Conservation (phyloP, 2,888 invertebrate species). For the Plagiodera versicolora region DNA sequence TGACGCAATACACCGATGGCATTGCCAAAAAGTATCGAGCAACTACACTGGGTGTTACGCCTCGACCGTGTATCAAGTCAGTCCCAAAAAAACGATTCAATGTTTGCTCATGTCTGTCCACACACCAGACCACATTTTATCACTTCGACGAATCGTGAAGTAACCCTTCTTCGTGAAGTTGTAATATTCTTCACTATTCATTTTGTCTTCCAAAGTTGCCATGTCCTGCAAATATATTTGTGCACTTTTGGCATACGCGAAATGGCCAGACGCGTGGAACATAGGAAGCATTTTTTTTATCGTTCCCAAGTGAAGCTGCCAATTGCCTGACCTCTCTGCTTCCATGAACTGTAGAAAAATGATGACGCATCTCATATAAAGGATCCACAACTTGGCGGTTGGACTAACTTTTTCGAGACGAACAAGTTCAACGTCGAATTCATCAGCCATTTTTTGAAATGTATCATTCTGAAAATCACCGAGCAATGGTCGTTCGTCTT, state of each 20-base stretch:
- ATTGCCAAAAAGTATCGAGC: no score
- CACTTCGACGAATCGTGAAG: constrained; percentile 21
- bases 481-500: no score
- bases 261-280: constrained; percentile 23
- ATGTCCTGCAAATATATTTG: constrained; percentile 10
- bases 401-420: no score
- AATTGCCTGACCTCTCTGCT: no score
- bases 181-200: constrained; percentile 17
- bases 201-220: constrained; percentile 6
- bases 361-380: no score
- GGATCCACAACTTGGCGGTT: no score
- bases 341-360: no score
- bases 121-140: constrained; percentile 36
- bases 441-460: no score
- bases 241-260: constrained; percentile 15
- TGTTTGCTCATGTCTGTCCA: constrained; percentile 27
- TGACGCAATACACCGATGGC: no score
- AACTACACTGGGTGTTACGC: neutral
- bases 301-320: constrained; percentile 27
- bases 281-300: constrained; percentile 21
- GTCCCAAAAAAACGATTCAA: neutral
- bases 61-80: neutral
- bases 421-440: no score
- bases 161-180: no score
- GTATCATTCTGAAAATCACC: no score